Evolutionary conservation across 2,797 vertebrate species (phyloP), one percentile per base, ranked within the genome.

Genomic region (Acrocephalus scirpaceus): DNA sequence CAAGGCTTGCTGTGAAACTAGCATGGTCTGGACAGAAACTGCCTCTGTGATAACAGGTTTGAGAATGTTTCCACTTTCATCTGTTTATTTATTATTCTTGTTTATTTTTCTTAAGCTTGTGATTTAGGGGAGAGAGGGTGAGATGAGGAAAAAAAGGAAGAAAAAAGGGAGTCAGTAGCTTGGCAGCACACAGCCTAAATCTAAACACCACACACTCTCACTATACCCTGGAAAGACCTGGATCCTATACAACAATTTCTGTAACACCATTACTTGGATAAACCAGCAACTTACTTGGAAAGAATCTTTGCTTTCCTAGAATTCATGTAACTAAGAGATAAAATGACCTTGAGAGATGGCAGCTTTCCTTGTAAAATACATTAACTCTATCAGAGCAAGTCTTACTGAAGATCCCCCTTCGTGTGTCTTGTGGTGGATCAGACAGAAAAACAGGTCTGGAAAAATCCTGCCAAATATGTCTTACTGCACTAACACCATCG

Each of bases 41-140:
- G 90, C 95, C 95, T 96, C 95, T 98, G 93, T 97, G 98, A 98
- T 98, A 99, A 98, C 98, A 98, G 98, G 92, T 98, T 98, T 98
- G 98, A 98, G 98, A 98, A 95, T 87, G 72, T 93, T 97, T 98
- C 98, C 98, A 98, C 67, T 92, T 93, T 96, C 94, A 92, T 96
- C 94, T 98, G 93, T 96, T 97, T 97, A 92, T 97, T 97, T 97
- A 94, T 97, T 96, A 85, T 96, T 96, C 54, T 87, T 95, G 71
- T 90, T 90, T 95, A 88, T 93, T 97, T 95, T 95, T 97, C 94
- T 97, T 97, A 97, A 76, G 65, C 86, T 97, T 96, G 94, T 91
- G 97, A 98, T 97, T 95, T 94, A 87, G 74, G 48, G 62, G 29
- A 89, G 64, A 88, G 71, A 88, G 45, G 38, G 74, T 88, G 62